Evolutionary conservation across 2,113 vertebrate genomes (phyloP).

Genomic region (Platysternon megacephalum): DNA sequence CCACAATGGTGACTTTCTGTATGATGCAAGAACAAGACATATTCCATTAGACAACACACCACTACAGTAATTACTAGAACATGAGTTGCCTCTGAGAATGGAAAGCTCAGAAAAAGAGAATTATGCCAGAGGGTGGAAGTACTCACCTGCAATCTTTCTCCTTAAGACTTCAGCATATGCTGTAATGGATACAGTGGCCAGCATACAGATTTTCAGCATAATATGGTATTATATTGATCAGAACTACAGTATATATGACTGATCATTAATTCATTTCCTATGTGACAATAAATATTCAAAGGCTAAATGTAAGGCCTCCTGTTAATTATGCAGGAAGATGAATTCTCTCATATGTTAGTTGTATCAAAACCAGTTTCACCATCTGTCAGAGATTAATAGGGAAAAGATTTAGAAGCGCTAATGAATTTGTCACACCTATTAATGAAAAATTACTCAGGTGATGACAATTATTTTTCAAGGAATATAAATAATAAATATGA

Average conservation of each 20-base stretch:
- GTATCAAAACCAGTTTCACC: conserved; percentile 63
- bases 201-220: conserved; percentile 19
- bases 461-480: conserved; percentile 22
- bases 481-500: conserved; percentile 26
- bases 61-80: neutral
- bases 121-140: neutral
- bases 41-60: rapidly evolving
- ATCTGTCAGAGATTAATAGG: conserved; percentile 61
- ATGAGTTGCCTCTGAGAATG: neutral
- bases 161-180: neutral
- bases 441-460: conserved; percentile 7
- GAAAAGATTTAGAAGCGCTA: conserved; percentile 25
- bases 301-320: conserved; percentile 10
- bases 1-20: rapidly evolving
- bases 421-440: conserved; percentile 18
- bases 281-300: conserved; percentile 54
- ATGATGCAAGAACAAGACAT: neutral
- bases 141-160: neutral
- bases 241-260: conserved; percentile 6
- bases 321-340: conserved; percentile 59
- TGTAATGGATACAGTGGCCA: neutral
- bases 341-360: conserved; percentile 45
- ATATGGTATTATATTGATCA: neutral
- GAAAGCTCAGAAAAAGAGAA: neutral
- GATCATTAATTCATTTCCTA: conserved; percentile 52